A percentile compares a stretch with the other conserved stretches of the same genome.
phyloP scores from a whole-genome alignment of 1,140 invertebrate species.

The Lineus longissimus region DNA sequence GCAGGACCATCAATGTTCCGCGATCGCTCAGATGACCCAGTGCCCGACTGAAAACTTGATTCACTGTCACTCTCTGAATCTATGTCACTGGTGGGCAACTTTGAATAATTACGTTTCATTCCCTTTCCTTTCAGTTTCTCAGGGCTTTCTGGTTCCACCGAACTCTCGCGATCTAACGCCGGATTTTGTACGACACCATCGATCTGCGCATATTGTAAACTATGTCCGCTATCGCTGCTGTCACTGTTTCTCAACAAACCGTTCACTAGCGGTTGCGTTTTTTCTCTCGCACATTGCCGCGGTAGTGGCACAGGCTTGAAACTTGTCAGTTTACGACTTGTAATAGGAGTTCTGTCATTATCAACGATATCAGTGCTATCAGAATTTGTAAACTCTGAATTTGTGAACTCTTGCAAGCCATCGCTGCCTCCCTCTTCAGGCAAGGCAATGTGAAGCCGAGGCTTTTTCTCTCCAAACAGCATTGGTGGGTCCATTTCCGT shows the following conservation, averaged over 20 bases:
- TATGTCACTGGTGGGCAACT: background rate
- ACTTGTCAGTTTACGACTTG: background rate
- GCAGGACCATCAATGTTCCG: background rate
- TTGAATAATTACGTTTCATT: background rate
- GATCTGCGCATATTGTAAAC: background rate
- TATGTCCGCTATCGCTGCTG: background rate
- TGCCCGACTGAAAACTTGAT: background rate
- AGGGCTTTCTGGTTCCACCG: background rate
- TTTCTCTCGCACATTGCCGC: background rate
- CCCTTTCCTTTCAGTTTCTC: background rate
- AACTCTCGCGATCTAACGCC: background rate
- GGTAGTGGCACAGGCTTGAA: background rate
- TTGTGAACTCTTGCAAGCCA: background rate
- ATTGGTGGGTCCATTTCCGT: background rate
- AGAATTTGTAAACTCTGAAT: background rate
- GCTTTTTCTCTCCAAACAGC: background rate
- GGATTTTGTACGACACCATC: background rate
- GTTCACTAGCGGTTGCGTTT: background rate
- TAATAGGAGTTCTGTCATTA: too few species aligned
- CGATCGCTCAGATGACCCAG: background rate
- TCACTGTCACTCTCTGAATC: background rate
- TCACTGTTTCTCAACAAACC: background rate
- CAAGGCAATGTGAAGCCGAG: background rate
- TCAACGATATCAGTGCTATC: background rate
- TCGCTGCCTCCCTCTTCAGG: background rate